Base-by-base conservation (phyloP, 2,888 invertebrate species). In the Serrognathus titanus region DNA sequence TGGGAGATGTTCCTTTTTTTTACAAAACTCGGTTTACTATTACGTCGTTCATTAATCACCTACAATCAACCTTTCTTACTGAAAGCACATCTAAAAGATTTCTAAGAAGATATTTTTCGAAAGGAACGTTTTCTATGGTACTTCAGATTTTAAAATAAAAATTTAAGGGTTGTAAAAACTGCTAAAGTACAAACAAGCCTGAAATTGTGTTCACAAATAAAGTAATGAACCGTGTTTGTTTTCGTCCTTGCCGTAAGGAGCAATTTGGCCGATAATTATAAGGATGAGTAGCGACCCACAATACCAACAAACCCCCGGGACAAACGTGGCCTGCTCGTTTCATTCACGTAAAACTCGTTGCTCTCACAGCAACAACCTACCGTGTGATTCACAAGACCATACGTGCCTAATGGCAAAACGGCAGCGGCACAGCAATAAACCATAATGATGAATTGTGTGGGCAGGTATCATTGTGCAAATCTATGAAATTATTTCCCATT, bases 401-500 rank as follows among this genome's bases (percentile, higher is more conserved):
- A 12, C 31, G 43, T 45, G 43, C 24, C 12, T 51, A 45, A 45
- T 45, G 43, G 45, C 43, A 16, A 38, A 13, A 45, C 31, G 48
- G 16, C 13, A 38, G 37, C 13, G 48, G 13, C 31, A 12, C 31
- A n/a, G 35, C 48, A 31, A 48, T 48, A 48, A 48, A 48, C 41
- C 49, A 49, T 43, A 41, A 54, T 43, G 12, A 36, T 16, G 53
- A 37, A 54, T 39, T 35, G 13, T 16, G 54, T 54, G 43, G 54
- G 54, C 24, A 54, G 54, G 40, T 36, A 12, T 12, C n/a, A 43
- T 54, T 54, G 54, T 43, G 54, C 36, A 54, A 54, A 54, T 41
- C 36, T 43, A 43, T 40, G 36, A 49, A 54, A 54, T n/a, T 54
- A 54, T 54, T 48, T 48, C 46, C 54, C 54, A 54, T 49, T 54